phyloP scores from a whole-genome alignment of 1,140 invertebrate species.

The Drosophila mojavensis region DNA sequence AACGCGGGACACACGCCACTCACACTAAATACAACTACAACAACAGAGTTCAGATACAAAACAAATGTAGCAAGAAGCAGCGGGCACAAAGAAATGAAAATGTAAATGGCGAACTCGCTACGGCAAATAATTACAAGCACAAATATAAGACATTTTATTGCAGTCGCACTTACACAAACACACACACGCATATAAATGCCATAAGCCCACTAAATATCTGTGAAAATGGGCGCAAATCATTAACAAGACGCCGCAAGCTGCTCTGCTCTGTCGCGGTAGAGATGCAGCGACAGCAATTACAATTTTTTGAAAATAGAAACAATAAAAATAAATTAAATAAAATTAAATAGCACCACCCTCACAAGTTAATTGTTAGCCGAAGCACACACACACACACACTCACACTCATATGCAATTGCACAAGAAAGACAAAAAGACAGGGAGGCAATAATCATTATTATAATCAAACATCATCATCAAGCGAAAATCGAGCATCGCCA shows the following conservation, averaged over 20 bases:
- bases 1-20: constrained; percentile 58
- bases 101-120: constrained; percentile 52
- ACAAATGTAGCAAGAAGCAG: constrained; percentile 34
- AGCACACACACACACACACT: constrained; percentile 30
- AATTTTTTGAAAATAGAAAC: constrained; percentile 17
- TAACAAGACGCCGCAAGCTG: background rate
- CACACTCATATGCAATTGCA: constrained; percentile 26
- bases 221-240: constrained; percentile 29
- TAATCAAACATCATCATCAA: constrained; percentile 54
- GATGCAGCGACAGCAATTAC: background rate
- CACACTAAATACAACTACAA: constrained; percentile 39
- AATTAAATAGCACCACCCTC: constrained; percentile 18
- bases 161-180: constrained; percentile 28
- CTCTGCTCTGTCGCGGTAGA: background rate
- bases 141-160: constrained; percentile 49
- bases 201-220: constrained; percentile 24
- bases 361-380: constrained; percentile 35
- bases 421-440: constrained; percentile 42
- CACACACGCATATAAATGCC: constrained; percentile 28
- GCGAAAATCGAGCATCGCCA: constrained; percentile 49
- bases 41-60: constrained; percentile 21
- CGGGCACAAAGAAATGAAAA: constrained; percentile 50
- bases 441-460: constrained; percentile 47
- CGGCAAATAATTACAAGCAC: constrained; percentile 55
- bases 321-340: background rate